These are phyloP conservation scores for Dryobotodes eremita DNA, from an alignment of 2,888 invertebrate species.

Conservation along the genomic window DNA sequence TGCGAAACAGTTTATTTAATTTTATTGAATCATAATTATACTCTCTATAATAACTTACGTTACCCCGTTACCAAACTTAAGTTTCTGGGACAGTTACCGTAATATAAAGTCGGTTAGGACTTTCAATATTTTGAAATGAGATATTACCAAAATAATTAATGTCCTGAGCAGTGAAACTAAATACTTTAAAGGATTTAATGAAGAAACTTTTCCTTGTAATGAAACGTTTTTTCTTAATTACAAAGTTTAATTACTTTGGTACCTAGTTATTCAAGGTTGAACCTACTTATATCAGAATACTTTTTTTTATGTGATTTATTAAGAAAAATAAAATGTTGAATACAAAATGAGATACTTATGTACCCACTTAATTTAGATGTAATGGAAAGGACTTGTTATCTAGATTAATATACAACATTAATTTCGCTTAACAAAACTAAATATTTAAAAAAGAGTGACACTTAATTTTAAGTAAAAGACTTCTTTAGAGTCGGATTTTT, in stretches of 20 bases:
- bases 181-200: slow-evolving; percentile 48
- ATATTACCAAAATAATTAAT: slow-evolving; percentile 32
- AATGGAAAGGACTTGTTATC: background rate
- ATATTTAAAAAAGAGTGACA: background rate
- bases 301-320: slow-evolving; percentile 1
- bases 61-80: background rate
- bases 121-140: slow-evolving; percentile 25
- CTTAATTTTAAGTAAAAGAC: background rate
- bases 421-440: background rate
- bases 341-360: background rate
- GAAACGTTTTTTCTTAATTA: slow-evolving; percentile 30
- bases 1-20: background rate
- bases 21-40: background rate
- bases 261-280: slow-evolving; percentile 18
- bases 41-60: background rate
- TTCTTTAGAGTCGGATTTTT: background rate
- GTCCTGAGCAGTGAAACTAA: slow-evolving; percentile 30
- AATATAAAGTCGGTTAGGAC: background rate
- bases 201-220: slow-evolving; percentile 49
- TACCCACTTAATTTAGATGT: background rate
- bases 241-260: slow-evolving; percentile 37
- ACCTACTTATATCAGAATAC: slow-evolving; percentile 28
- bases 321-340: background rate
- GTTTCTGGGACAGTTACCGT: background rate
- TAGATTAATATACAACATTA: background rate